These are phyloP conservation scores for Hypomecis punctinalis DNA, from an alignment of 2,888 invertebrate genomes.

Conservation along the genomic window DNA sequence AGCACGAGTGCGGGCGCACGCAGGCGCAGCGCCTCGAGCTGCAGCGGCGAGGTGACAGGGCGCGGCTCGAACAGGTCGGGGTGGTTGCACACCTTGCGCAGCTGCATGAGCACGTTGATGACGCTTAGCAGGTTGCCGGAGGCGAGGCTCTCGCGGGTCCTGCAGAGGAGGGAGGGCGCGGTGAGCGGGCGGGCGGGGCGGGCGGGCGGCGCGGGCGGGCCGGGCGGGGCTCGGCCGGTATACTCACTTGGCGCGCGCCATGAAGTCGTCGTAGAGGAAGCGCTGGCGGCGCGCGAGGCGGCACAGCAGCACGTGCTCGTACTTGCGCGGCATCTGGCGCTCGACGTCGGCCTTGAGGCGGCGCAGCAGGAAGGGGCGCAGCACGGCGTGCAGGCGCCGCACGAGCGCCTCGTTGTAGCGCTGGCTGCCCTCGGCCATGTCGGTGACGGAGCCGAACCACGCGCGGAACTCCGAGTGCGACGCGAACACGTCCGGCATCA, in stretches of 20 bases:
- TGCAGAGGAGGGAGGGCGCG: constrained; percentile 62
- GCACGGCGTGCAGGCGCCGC: constrained; percentile 83
- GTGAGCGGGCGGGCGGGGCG: constrained; percentile 20
- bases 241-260: constrained; percentile 96
- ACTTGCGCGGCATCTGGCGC: constrained; percentile 97
- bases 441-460: constrained; percentile 98
- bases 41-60: constrained; percentile 97
- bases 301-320: constrained; percentile 97
- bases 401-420: constrained; percentile 67
- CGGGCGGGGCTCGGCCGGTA: neutral
- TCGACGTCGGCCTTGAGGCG: constrained; percentile 98
- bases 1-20: constrained; percentile 89
- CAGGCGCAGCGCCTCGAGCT: constrained; percentile 90
- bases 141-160: constrained; percentile 96
- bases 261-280: constrained; percentile 99
- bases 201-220: neutral
- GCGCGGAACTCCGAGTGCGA: constrained; percentile 98
- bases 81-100: constrained; percentile 99
- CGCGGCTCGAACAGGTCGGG: constrained; percentile 99
- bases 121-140: constrained; percentile 97
- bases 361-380: constrained; percentile 96
- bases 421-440: constrained; percentile 64
- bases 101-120: constrained; percentile 98
- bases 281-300: constrained; percentile 97
- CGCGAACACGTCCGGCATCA: constrained; percentile 98